Base-by-base conservation (phyloP, 2,888 invertebrate species). In the Limulus polyphemus region DNA sequence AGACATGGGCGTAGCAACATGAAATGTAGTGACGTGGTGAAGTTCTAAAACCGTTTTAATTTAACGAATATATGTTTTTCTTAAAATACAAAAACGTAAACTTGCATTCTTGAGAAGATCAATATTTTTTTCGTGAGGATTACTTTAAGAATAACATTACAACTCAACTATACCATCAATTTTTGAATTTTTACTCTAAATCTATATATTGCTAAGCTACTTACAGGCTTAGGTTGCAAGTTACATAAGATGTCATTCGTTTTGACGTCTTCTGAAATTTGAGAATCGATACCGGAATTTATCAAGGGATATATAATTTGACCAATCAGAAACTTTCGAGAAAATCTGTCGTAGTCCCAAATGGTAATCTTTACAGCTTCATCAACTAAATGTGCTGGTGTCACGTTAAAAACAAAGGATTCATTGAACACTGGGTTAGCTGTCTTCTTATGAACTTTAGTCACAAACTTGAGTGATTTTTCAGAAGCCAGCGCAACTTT, bases 281-380 rank as follows among this genome's bases (percentile, higher is more conserved):
- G 16, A 47, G 60, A 65, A 1, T 50, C 57, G 2, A 71, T 59
- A 11, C 68, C 69, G 47, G 74, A 60, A 49, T 73, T 73, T 55
- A 68, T 68, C 10, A 77, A 67, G 0, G 72, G 70, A 46, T 76
- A 69, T 16, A 74, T 67, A 56, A 74, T 73, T 68, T 77, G 75
- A 56, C 77, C 77, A 2, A 77, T 69, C 2, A 74, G 72, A 63
- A 74, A 73, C 49, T 76, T 74, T 16, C 77, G 67, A 10, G 75
- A 72, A 48, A 75, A 70, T 60, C 71, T 73, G 69, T 77, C 77
- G 11, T 76, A 73, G 68, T 76, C 76, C 68, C 75, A 76, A 12
- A 77, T 73, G 10, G 75, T 75, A 55, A 77, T 67, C 47, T 70
- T 69, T 11, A 68, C 59, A 5, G 73, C 64, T 56, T 68, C 66